Evolutionary conservation across 2,888 invertebrate genomes (phyloP).

Genomic region (Archaeoteleia sp.): DNA sequence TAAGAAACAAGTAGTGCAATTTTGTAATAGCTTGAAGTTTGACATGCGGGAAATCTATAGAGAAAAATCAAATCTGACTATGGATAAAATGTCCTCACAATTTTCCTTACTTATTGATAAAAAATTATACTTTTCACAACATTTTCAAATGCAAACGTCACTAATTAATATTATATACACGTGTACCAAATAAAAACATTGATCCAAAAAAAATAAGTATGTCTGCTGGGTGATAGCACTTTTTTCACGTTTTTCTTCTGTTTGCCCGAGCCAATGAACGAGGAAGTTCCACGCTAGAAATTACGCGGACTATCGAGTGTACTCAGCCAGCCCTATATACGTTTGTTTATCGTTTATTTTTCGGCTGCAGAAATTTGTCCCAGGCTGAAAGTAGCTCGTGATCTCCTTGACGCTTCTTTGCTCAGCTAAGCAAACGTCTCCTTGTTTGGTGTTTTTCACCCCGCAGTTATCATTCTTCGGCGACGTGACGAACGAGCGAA

Average conservation of each 20-base stretch:
- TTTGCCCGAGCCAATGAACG: neutral
- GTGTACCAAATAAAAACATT: neutral
- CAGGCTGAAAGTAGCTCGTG: neutral
- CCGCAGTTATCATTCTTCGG: constrained; percentile 9
- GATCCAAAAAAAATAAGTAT: neutral
- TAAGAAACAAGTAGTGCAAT: too few species aligned
- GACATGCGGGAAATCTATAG: too few species aligned
- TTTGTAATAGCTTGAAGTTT: too few species aligned
- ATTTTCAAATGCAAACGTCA: too few species aligned
- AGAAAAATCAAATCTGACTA: too few species aligned
- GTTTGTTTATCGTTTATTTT: constrained; percentile 1
- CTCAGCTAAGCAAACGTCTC: constrained; percentile 21
- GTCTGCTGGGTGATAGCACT: neutral
- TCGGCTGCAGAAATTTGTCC: constrained; percentile 5
- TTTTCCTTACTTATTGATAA: constrained; percentile 11
- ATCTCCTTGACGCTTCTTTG: constrained; percentile 2
- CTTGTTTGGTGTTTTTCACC: constrained; percentile 15
- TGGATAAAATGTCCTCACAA: neutral
- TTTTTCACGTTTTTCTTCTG: constrained; percentile 9
- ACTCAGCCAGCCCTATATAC: neutral
- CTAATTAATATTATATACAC: constrained; percentile 21
- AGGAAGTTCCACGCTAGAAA: constrained; percentile 1
- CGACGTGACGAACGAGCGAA: constrained; percentile 15
- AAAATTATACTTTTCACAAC: too few species aligned
- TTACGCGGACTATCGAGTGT: constrained; percentile 2